Evolutionary conservation across 2,113 vertebrate genomes (phyloP).

Genomic region (Regulus satrapa): DNA sequence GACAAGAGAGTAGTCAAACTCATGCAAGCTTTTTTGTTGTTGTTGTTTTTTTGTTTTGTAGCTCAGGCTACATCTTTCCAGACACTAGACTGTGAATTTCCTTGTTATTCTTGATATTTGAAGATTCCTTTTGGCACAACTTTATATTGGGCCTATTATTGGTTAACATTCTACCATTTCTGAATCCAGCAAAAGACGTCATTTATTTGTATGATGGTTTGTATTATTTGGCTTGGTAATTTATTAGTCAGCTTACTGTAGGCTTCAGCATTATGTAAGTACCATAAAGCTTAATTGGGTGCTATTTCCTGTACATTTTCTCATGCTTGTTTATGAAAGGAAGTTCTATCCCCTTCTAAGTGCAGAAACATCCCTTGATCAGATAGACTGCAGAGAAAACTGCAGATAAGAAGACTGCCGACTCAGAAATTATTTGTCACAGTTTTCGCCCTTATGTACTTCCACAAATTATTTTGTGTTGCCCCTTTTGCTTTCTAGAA

Average conservation of each 20-base stretch:
- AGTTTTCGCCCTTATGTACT: not conserved
- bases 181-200: not conserved
- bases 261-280: not conserved
- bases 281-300: constrained; percentile 17
- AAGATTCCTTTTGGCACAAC: rapidly evolving
- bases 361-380: not conserved
- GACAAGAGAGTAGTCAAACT: not conserved
- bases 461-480: not conserved
- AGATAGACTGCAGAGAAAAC: not conserved
- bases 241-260: not conserved
- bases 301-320: constrained; percentile 17
- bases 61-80: not conserved
- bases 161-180: not conserved
- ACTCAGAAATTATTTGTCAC: not conserved
- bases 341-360: not conserved
- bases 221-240: not conserved
- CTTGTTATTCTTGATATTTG: not conserved
- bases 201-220: not conserved
- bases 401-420: not conserved
- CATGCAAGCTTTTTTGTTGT: rapidly evolving
- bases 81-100: not conserved
- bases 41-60: no score
- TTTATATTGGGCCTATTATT: not conserved
- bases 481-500: not conserved
- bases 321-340: not conserved